Conservation (phyloP, 2,888 invertebrate genomes). For the Electrophaes corylata region DNA sequence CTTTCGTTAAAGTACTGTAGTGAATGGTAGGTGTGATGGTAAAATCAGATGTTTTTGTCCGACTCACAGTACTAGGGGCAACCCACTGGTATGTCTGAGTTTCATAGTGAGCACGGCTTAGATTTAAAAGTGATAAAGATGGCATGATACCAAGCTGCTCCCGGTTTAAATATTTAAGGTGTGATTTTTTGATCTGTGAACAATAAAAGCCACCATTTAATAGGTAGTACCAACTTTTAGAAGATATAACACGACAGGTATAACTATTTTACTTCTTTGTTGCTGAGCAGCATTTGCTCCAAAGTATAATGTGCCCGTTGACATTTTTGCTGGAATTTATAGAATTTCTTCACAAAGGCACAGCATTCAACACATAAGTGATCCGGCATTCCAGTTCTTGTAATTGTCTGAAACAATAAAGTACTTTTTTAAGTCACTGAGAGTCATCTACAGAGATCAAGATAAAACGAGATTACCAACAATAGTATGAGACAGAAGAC, state of each 20-base stretch:
- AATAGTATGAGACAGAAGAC: too few relatives aligned
- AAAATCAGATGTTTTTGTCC: slow-evolving; percentile 45
- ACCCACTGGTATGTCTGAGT: slow-evolving; percentile 60
- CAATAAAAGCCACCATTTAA: not conserved
- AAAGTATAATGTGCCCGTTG: slow-evolving; percentile 67
- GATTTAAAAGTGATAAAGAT: slow-evolving; percentile 54
- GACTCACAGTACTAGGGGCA: not conserved
- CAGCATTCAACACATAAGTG: slow-evolving; percentile 69
- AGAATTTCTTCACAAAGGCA: slow-evolving; percentile 58
- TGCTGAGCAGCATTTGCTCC: slow-evolving; percentile 59
- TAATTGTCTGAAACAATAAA: slow-evolving; percentile 55
- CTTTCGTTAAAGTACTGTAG: slow-evolving; percentile 55
- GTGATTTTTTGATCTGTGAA: slow-evolving; percentile 61
- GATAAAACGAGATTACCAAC: too few relatives aligned
- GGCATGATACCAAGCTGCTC: slow-evolving; percentile 54
- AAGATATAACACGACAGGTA: not conserved
- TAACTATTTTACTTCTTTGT: slow-evolving; percentile 56
- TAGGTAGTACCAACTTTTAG: too few relatives aligned
- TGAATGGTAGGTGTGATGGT: slow-evolving; percentile 55
- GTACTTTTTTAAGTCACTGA: not conserved
- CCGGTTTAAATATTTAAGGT: slow-evolving; percentile 55
- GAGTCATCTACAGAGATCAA: not conserved
- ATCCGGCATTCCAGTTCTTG: slow-evolving; percentile 63
- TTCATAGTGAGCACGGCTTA: slow-evolving; percentile 55
- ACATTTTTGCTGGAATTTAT: slow-evolving; percentile 68